Evolutionary conservation across 2,113 vertebrate species (phyloP).

Genomic region (Syrmaticus mikado): DNA sequence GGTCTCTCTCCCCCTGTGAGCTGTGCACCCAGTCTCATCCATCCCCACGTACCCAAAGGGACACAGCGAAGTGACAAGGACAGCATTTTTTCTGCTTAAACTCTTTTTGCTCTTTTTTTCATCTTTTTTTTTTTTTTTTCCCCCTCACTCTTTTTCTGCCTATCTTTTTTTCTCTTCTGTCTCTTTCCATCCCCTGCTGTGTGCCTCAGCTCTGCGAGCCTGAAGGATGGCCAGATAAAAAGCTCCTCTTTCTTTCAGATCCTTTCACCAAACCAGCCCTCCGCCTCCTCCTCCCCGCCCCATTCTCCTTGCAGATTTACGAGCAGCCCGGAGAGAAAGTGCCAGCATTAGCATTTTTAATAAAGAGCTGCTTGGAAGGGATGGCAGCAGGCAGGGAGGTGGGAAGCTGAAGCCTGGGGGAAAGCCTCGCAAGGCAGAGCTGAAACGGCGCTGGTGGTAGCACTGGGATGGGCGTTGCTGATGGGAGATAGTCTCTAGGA

Average conservation of each 20-base stretch:
- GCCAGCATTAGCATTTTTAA: slow-evolving; percentile 75
- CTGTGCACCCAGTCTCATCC: neutral
- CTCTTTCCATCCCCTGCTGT: slow-evolving; percentile 16
- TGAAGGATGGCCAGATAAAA: slow-evolving; percentile 71
- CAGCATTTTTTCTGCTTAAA: slow-evolving; percentile 52
- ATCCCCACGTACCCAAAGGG: neutral
- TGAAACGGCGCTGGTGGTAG: neutral
- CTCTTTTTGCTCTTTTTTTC: neutral
- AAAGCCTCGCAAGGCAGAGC: neutral
- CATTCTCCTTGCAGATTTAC: slow-evolving; percentile 41
- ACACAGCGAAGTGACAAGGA: slow-evolving; percentile 31
- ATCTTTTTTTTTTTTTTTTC: neutral
- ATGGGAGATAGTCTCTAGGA: neutral
- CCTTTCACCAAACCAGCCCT: slow-evolving; percentile 41
- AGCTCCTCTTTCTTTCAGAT: slow-evolving; percentile 58
- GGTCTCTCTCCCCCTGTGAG: neutral
- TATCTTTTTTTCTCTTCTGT: neutral
- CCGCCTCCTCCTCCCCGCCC: slow-evolving; percentile 26
- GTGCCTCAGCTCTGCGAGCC: neutral
- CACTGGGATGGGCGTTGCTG: fast-evolving
- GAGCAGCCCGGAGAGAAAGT: slow-evolving; percentile 64
- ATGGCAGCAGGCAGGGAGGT: neutral
- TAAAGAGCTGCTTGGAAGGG: slow-evolving; percentile 66
- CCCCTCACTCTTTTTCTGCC: neutral
- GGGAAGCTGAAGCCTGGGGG: neutral